Evolutionary conservation across 1,140 invertebrate genomes (phyloP), one percentile per base, ranked within the genome.

Genomic region (Uloborus diversus): DNA sequence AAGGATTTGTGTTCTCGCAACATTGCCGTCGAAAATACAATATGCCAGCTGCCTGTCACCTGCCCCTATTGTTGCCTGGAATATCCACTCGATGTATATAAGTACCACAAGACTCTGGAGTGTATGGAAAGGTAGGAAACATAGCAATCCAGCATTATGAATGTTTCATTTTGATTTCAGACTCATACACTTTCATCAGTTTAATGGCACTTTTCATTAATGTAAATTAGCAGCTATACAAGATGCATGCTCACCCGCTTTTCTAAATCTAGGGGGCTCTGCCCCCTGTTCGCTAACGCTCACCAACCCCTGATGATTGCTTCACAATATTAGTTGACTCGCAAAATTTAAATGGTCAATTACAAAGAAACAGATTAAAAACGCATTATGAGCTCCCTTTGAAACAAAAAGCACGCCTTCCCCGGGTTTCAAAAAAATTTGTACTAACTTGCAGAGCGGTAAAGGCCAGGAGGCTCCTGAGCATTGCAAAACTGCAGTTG

Each of bases 11-110:
- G 83, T 35, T 68, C 76, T 9, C 75, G 82, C 86, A 88, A 97
- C 89, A 88, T 97, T 84, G 96, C 96, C 70, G 96, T 98, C 33
- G 96, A 98, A 88, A 97, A 98, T 88, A 95, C 96, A 2, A 94
- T 97, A 2, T 95, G 92, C 23, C 96, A 98, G 87, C 88, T 98
- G 83, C 96, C 96, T 3, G 92, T 93, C 27, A 92, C 95, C 85
- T 98, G 96, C 87, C 93, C 94, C 86, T 96, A 91, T 87, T 98
- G 96, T 86, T 91, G 90, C 59, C 90, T 91, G 83, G 92, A 96
- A 85, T 94, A 95, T 83, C 93, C 96, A 9, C 89, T 95, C 80
- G 94, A 95, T 87, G 91, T 92, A 0, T 87, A 97, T 56, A 92
- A 94, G 64, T 90, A 92, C 59, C 96, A 98, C 85, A 94, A 97